A percentile compares a stretch with the other conserved stretches of the same genome.
phyloP scores from a whole-genome alignment of 2,113 vertebrate genomes.

The Protobothrops flavoviridis region DNA sequence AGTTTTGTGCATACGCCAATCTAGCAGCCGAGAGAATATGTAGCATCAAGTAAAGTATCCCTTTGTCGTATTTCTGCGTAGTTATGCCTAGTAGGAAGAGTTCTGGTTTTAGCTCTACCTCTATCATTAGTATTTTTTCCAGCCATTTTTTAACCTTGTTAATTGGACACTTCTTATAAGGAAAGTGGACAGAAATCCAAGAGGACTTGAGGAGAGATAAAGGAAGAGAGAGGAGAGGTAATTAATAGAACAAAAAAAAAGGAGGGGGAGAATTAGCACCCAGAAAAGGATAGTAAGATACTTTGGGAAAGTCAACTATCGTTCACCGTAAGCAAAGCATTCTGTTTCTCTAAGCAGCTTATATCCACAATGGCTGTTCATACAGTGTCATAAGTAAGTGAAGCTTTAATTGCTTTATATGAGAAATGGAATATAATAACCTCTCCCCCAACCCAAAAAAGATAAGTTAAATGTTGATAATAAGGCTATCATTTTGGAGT shows the following conservation, averaged over 20 bases:
- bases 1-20: too few relatives aligned
- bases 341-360: background rate
- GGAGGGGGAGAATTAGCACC: background rate
- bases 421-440: background rate
- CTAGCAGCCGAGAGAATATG: too few relatives aligned
- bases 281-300: background rate
- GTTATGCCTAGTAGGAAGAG: too few relatives aligned
- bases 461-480: background rate
- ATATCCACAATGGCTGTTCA: background rate
- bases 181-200: background rate
- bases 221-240: background rate
- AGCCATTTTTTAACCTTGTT: background rate
- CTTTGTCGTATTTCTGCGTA: too few relatives aligned
- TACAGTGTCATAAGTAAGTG: background rate
- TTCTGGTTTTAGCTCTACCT: too few relatives aligned
- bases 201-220: background rate
- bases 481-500: background rate
- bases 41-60: too few relatives aligned
- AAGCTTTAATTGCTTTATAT: background rate
- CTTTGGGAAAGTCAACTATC: background rate
- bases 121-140: too few relatives aligned
- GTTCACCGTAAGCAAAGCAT: background rate
- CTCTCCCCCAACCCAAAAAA: background rate
- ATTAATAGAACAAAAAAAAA: background rate
- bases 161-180: background rate